Conservation (phyloP, 2,888 invertebrate species). For the Clistopyga incitator region DNA sequence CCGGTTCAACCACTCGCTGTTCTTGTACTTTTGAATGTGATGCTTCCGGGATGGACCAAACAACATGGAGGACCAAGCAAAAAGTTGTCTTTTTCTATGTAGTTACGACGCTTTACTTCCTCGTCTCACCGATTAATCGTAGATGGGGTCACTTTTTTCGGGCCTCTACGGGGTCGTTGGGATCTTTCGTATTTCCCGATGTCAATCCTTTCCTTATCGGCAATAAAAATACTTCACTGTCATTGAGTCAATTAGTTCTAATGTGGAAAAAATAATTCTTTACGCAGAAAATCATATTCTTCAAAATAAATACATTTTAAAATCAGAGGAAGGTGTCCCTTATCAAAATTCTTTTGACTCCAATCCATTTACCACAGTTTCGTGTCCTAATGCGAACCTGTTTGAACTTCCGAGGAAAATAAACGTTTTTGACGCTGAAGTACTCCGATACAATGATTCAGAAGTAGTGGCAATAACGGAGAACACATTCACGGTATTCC, state of each 20-base stretch:
- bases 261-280: too few species aligned
- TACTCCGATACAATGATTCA: background rate
- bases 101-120: background rate
- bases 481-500: background rate
- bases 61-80: conserved; percentile 11
- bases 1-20: conserved; percentile 31
- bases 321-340: too few species aligned
- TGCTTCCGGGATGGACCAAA: conserved; percentile 46
- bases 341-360: too few species aligned
- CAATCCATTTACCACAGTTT: background rate
- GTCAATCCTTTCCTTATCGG: background rate
- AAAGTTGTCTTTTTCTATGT: conserved; percentile 31
- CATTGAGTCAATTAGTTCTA: too few species aligned
- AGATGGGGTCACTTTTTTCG: background rate
- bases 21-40: conserved; percentile 49
- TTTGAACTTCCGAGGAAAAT: background rate
- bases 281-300: too few species aligned
- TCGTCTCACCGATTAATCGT: background rate
- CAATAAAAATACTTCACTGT: too few species aligned
- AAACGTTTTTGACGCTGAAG: conserved; percentile 21
- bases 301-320: too few species aligned
- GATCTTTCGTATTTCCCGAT: too few species aligned
- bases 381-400: background rate
- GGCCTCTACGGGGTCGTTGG: too few species aligned
- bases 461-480: background rate